Conservation (phyloP, 2,113 vertebrate species). For the Tor tambroides region DNA sequence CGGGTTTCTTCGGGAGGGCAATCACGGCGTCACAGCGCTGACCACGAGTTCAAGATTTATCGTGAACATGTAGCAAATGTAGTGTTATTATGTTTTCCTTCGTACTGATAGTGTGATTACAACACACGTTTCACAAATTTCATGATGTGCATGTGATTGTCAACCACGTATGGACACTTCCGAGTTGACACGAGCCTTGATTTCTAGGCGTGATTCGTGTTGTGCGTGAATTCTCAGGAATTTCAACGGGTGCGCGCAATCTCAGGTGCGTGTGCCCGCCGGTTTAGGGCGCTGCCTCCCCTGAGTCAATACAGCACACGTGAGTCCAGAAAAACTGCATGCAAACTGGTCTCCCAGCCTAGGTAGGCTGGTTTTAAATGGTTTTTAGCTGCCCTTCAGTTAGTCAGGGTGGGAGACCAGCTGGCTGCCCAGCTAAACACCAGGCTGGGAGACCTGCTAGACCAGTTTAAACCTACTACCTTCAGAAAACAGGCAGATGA, state of each 20-base stretch:
- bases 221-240: not conserved
- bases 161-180: slow-evolving; percentile 1
- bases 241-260: slow-evolving; percentile 8
- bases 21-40: slow-evolving; percentile 39
- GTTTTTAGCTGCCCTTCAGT: not conserved
- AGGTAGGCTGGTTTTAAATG: not conserved
- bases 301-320: not conserved
- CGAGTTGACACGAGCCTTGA: not conserved
- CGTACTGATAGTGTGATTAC: not conserved
- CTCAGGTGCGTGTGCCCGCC: slow-evolving; percentile 43
- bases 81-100: not conserved
- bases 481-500: not conserved
- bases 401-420: not conserved
- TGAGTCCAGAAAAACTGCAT: not conserved
- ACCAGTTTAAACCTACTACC: not conserved
- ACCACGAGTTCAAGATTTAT: not conserved
- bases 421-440: not conserved
- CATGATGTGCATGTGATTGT: not conserved
- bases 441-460: not conserved
- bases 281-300: slow-evolving; percentile 50
- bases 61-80: not conserved
- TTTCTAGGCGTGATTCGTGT: slow-evolving; percentile 6
- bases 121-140: slow-evolving; percentile 3
- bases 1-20: slow-evolving; percentile 47
- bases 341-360: not conserved